Percentiles rank a stretch among this genome's conserved stretches.
Evolutionary conservation across 1,140 invertebrate genomes (phyloP).

Genomic region (Lepidurus arcticus): DNA sequence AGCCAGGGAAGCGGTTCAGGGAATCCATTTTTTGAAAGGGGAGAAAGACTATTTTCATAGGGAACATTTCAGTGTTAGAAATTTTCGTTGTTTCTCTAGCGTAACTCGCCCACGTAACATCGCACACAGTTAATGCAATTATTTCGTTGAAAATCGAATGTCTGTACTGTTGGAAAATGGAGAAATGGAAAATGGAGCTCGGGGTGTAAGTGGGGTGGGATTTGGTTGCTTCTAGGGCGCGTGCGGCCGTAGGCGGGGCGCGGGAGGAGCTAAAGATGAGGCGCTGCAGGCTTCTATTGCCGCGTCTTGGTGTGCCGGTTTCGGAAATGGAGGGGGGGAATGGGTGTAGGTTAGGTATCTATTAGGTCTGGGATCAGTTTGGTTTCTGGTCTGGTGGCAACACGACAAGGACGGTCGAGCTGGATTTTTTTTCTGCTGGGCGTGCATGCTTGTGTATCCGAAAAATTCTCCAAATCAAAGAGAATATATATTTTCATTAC

Average conservation of each 20-base stretch:
- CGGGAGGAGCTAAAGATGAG: conserved; percentile 1
- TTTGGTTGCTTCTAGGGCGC: not conserved
- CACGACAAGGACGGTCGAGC: not conserved
- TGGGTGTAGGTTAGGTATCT: not conserved
- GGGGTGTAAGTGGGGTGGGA: not conserved
- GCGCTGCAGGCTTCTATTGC: not conserved
- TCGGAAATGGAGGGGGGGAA: not conserved
- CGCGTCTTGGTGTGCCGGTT: conserved; percentile 3
- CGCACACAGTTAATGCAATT: too few species aligned
- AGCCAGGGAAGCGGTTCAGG: not conserved
- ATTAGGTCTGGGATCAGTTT: not conserved
- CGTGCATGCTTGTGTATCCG: not conserved
- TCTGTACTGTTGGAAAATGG: not conserved
- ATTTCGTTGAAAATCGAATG: too few species aligned
- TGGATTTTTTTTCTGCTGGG: not conserved
- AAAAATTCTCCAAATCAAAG: not conserved
- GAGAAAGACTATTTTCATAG: too few species aligned
- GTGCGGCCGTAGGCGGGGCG: not conserved
- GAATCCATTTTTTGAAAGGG: too few species aligned
- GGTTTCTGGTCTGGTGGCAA: conserved; percentile 20
- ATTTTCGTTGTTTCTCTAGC: too few species aligned
- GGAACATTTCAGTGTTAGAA: too few species aligned
- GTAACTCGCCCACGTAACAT: too few species aligned
- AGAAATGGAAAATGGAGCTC: not conserved
- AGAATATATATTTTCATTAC: not conserved